Evolutionary conservation across 2,888 invertebrate genomes (phyloP), one percentile per base, ranked within the genome.

Genomic region (Griposia aprilina): DNA sequence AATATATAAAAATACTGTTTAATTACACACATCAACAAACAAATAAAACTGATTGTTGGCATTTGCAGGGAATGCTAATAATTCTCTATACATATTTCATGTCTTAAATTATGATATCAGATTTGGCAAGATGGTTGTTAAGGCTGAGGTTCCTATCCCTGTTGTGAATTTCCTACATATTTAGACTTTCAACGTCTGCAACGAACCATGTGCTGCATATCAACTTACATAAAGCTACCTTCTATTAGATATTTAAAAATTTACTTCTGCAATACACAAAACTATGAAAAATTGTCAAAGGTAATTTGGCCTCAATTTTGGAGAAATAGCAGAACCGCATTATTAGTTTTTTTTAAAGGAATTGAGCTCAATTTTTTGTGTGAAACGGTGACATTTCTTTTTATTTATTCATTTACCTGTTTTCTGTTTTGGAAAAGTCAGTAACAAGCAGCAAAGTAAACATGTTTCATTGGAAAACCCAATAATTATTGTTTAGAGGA

Each of bases 21-120:
- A 20, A 45, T 63, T 45, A 76, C 52, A 45, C 48, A 36, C 68
- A 80, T 45, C n/a, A 52, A 80, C 30, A 80, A 60, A 60, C 30
- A 78, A 69, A 80, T 59, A 30, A 52, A 52, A 36, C 23, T 59
- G 30, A 30, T 80, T 80, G 30, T 59, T 26, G 20, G n/a, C 8
- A 48, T 48, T 45, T 59, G 41, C n/a, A 45, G 50, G 80, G 30
- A 80, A 69, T 80, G n/a, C n/a, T 30, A 30, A 69, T 30, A 30
- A 69, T 60, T 79, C 55, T 57, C 10, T 41, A 26, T 6, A 7
- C 48, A 26, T 41, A 57, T 20, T 41, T 41, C 10, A 50, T 41
- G 17, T 20, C n/a, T 52, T 50, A 50, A 36, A 71, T 41, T 45
- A 30, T 77, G 30, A 52, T 45, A 60, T 8, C 17, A n/a, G 11